Evolutionary conservation across 2,888 invertebrate species (phyloP), one percentile per base, ranked within the genome.

Genomic region (Lagria hirta): DNA sequence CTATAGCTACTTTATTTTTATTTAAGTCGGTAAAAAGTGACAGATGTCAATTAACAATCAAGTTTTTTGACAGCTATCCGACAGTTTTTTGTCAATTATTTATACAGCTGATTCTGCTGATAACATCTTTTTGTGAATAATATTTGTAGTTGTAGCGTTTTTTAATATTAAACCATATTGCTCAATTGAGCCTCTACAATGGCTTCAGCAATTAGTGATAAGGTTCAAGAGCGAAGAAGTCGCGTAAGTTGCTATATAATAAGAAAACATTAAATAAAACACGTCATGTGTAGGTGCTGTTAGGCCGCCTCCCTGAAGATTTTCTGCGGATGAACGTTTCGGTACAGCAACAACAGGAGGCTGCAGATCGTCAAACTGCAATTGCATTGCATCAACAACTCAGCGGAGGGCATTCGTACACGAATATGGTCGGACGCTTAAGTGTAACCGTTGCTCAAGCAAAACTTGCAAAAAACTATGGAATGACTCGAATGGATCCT

Each of bases 401-500:
- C 35, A 72, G 77, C 52, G 70, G 75, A 71, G 60, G 68, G 54
- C 67, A 62, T 33, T 58, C 68, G 2, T 70, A 74, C 62, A 67
- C 74, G 53, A 70, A 76, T 48, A 69, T 77, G 45, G 57, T 80
- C 14, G 91, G 91, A 2, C 77, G 88, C 43, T 77, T 94, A 21
- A 89, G 86, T 66, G 85, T 94, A 57, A 92, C 92, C 7, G 82
- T 94, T 48, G 86, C 83, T 14, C 92, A 93, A 79, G 95, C 94
- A 2, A 92, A 91, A 73, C 77, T 96, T 46, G 85, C 86, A 4
- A 94, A 95, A 74, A 96, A 96, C 71, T 96, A 96, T 78, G 95
- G 95, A 5, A 77, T 96, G 64, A 88, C 92, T 1, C 81, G 92
- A 43, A 97, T 96, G 96, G 96, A 97, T 73, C 96, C 96, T 0